These are phyloP conservation scores for Rambutsinella grinnellia DNA, from an alignment of 2,888 invertebrate genomes.

Conservation along the genomic window DNA sequence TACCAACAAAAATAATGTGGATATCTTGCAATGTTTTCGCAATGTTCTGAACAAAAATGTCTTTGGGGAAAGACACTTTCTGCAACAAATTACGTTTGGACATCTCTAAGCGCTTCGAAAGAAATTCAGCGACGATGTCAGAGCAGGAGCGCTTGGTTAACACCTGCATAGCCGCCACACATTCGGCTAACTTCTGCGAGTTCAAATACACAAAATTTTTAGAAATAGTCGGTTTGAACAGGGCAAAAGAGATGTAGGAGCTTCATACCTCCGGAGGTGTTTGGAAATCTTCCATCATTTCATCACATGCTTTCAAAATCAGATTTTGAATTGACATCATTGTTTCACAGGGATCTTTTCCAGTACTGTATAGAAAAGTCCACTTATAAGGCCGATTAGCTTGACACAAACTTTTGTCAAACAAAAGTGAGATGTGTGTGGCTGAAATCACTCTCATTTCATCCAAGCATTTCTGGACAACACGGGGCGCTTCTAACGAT, in stretches of 20 bases:
- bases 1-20: constrained; percentile 63
- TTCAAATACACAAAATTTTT: no score
- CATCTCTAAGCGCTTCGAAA: constrained; percentile 47
- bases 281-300: constrained; percentile 45
- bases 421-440: constrained; percentile 57
- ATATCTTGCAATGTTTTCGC: constrained; percentile 50
- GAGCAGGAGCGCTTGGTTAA: constrained; percentile 35
- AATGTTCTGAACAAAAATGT: constrained; percentile 47
- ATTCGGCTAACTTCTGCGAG: constrained; percentile 61
- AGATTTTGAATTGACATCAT: constrained; percentile 31
- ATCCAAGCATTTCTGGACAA: constrained; percentile 56
- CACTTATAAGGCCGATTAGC: constrained; percentile 46
- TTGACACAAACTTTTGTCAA: constrained; percentile 26
- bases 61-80: constrained; percentile 14
- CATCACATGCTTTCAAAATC: constrained; percentile 47
- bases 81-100: constrained; percentile 24
- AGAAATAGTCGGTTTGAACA: background rate
- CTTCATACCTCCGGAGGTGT: constrained; percentile 51
- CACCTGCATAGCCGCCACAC: constrained; percentile 56
- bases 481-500: constrained; percentile 57
- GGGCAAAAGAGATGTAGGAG: background rate
- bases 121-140: constrained; percentile 44
- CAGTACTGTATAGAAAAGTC: constrained; percentile 48
- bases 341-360: constrained; percentile 30
- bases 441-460: constrained; percentile 52